Percentiles rank a stretch among this genome's conserved stretches.
These are phyloP conservation scores for Zosterops lateralis DNA, from an alignment of 2,113 vertebrate species.

Conservation along the genomic window DNA sequence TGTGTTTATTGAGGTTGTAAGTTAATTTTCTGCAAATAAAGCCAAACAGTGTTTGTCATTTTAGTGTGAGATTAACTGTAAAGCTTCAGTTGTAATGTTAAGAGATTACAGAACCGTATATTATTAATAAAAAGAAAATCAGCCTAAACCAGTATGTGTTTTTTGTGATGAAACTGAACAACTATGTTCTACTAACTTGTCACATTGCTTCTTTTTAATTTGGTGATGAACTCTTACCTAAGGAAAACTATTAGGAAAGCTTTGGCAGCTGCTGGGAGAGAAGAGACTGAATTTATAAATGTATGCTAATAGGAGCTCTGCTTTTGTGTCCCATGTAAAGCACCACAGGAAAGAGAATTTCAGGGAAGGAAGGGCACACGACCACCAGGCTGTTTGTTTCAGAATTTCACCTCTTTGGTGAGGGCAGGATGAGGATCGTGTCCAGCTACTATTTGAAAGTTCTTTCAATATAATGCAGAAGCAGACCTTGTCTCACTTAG, in stretches of 20 bases:
- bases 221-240: not conserved
- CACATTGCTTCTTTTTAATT: constrained; percentile 23
- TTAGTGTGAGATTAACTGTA: constrained; percentile 73
- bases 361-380: not conserved
- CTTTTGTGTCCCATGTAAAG: not conserved
- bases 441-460: not conserved
- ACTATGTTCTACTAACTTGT: constrained; percentile 11
- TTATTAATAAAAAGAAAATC: constrained; percentile 75
- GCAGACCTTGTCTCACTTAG: not conserved
- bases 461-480: not conserved
- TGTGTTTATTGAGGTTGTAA: constrained; percentile 62
- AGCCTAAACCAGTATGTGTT: constrained; percentile 17
- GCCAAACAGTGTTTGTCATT: constrained; percentile 68
- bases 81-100: constrained; percentile 71
- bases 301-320: not conserved
- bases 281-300: not conserved
- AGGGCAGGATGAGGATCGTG: not conserved
- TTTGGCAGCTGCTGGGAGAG: not conserved
- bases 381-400: not conserved
- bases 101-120: constrained; percentile 69
- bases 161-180: constrained; percentile 53
- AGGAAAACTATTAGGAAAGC: not conserved
- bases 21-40: constrained; percentile 69
- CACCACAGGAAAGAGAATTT: not conserved
- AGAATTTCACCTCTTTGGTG: not conserved